Conservation (phyloP, 2,888 invertebrate species). For the Notodonta ziczac region DNA sequence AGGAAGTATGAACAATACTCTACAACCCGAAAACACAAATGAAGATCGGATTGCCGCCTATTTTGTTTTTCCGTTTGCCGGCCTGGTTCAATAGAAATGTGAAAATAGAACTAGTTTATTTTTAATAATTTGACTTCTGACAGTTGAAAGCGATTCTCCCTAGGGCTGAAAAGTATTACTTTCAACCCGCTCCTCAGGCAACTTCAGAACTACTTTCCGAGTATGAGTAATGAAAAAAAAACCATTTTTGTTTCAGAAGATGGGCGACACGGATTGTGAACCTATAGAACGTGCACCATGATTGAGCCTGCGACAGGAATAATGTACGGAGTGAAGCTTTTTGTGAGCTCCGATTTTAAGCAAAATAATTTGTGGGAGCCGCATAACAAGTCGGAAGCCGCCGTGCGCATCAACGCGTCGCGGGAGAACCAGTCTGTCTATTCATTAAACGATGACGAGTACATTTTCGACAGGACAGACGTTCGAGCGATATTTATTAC, state of each 20-base stretch:
- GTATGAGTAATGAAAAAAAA: no score
- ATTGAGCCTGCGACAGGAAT: slow-evolving; percentile 44
- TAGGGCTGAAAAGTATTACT: no score
- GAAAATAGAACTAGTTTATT: no score
- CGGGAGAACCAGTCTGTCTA: slow-evolving; percentile 55
- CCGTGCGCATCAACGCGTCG: slow-evolving; percentile 47
- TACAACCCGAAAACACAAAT: no score
- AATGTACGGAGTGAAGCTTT: slow-evolving; percentile 59
- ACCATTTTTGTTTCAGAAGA: slow-evolving; percentile 57
- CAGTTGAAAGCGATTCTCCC: no score
- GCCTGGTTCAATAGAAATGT: no score
- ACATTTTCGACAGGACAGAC: slow-evolving; percentile 90
- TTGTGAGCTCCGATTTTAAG: slow-evolving; percentile 55
- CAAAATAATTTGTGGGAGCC: slow-evolving; percentile 47
- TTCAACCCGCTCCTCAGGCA: no score
- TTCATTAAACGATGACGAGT: slow-evolving; percentile 81
- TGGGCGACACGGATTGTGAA: slow-evolving; percentile 36
- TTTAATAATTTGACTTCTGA: no score
- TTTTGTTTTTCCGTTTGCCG: no score
- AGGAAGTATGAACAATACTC: no score
- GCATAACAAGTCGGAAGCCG: slow-evolving; percentile 49
- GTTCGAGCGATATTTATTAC: slow-evolving; percentile 90
- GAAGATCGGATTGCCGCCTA: no score
- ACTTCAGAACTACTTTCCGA: no score
- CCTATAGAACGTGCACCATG: slow-evolving; percentile 40